phyloP scores from a whole-genome alignment of 2,888 invertebrate species.

The Brassicogethes aeneus region DNA sequence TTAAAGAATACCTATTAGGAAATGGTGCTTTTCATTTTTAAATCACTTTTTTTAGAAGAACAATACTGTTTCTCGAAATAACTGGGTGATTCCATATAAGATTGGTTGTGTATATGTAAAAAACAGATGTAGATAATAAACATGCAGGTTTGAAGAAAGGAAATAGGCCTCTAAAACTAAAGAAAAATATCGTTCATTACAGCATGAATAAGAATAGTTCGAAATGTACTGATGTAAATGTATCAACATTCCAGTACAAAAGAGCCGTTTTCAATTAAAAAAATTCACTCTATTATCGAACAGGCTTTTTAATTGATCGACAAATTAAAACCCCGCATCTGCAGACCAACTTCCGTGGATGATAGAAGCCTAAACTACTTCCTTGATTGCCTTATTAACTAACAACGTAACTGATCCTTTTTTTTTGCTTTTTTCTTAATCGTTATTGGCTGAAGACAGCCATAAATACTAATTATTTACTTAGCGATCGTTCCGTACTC shows the following conservation, averaged over 20 bases:
- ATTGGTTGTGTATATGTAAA: no score
- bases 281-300: neutral
- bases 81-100: no score
- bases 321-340: neutral
- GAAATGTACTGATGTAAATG: no score
- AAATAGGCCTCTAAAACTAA: no score
- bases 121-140: no score
- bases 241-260: neutral
- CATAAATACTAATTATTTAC: neutral
- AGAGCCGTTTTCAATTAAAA: neutral
- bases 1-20: no score
- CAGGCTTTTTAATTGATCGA: neutral
- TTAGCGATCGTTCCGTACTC: neutral
- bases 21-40: no score
- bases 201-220: no score
- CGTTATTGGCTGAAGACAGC: neutral
- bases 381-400: conserved; percentile 1
- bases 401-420: neutral
- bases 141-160: no score
- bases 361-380: neutral
- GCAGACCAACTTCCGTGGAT: neutral
- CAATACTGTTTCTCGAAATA: no score
- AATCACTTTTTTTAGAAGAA: no score
- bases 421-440: neutral
- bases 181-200: no score